These are phyloP conservation scores for Acrobeloides nanus DNA, from an alignment of 2,888 invertebrate genomes.

Conservation along the genomic window DNA sequence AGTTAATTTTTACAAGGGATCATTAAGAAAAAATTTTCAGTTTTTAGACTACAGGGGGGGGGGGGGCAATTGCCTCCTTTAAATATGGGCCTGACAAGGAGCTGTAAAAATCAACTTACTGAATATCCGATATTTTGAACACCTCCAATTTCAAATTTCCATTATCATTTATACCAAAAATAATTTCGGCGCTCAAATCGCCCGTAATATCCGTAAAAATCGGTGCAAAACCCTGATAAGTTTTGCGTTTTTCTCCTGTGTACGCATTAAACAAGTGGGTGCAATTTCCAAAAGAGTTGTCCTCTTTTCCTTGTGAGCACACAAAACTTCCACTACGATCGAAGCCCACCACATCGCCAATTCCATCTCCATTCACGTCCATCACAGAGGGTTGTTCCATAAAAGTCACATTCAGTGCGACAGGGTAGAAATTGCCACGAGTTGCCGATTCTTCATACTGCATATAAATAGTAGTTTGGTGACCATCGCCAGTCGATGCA, in stretches of 20 bases:
- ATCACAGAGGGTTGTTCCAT: slow-evolving; percentile 32
- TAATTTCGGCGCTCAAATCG: slow-evolving; percentile 41
- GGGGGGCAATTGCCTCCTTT: too few relatives aligned
- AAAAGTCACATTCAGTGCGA: slow-evolving; percentile 12
- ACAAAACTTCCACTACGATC: slow-evolving; percentile 4
- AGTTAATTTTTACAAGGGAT: too few relatives aligned
- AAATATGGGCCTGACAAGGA: too few relatives aligned
- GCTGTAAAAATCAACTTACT: background rate
- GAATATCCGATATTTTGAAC: slow-evolving; percentile 12
- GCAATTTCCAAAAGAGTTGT: slow-evolving; percentile 11
- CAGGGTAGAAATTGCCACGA: background rate
- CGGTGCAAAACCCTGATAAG: slow-evolving; percentile 22
- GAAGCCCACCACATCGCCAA: slow-evolving; percentile 46
- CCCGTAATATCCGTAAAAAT: slow-evolving; percentile 32
- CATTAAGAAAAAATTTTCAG: too few relatives aligned
- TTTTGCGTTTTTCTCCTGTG: too few relatives aligned
- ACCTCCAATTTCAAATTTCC: slow-evolving; percentile 19
- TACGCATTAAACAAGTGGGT: too few relatives aligned
- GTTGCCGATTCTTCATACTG: slow-evolving; percentile 1
- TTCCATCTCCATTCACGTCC: slow-evolving; percentile 45
- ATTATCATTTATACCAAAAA: slow-evolving; percentile 31
- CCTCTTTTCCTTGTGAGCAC: slow-evolving; percentile 5
- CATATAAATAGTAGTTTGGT: too few relatives aligned
- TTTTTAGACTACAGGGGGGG: too few relatives aligned
- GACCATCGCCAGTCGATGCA: too few relatives aligned